Base-by-base conservation (phyloP, 2,797 vertebrate genomes). In the Microchirus variegatus region DNA sequence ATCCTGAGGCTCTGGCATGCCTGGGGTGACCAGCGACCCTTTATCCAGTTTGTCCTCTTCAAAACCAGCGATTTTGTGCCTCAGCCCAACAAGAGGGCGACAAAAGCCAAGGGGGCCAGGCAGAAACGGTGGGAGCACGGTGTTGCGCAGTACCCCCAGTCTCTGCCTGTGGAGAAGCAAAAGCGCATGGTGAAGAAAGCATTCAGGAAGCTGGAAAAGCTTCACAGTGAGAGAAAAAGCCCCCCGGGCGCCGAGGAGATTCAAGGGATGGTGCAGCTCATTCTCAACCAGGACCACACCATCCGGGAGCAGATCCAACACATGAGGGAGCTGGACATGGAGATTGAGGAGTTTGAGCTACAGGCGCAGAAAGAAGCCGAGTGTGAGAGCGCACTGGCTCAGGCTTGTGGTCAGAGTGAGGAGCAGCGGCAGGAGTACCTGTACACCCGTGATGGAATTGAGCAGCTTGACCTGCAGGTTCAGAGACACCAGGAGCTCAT, bases 171-270 rank as follows among this genome's bases (percentile, higher is more conserved):
- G 9, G 95, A 97, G 64, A 96, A 94, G 63, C 97, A 98, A 54
- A 98, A 96, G 59, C 95, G 95, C 56, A 93, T 98, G 64, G 96
- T 99, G 48, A 94, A 94, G 79, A 99, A 98, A 70, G 96, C 96
- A n/a, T 99, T 99, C 80, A 81, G 95, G 64, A 99, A 99, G 76
- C 85, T 99, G 67, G 96, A 96, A 54, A 98, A 95, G 81, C 90
- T 99, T 52, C 96, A 96, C 82, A 94, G 94, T 65, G 92, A 93
- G 60, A 93, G 63, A 56, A 75, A 47, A 47, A 77, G 80, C 1
- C 80, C 85, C 38, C 91, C 74, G 0, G 94, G 95, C 0, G 57
- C 80, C 0, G 88, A 95, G 83, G 94, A 96, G 92, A 89, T 98
- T 31, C 94, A 95, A 67, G 93, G 92, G 1, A 87, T 98, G 85